phyloP scores from a whole-genome alignment of 2,797 vertebrate species.

The Hydrocynus forskahlii region DNA sequence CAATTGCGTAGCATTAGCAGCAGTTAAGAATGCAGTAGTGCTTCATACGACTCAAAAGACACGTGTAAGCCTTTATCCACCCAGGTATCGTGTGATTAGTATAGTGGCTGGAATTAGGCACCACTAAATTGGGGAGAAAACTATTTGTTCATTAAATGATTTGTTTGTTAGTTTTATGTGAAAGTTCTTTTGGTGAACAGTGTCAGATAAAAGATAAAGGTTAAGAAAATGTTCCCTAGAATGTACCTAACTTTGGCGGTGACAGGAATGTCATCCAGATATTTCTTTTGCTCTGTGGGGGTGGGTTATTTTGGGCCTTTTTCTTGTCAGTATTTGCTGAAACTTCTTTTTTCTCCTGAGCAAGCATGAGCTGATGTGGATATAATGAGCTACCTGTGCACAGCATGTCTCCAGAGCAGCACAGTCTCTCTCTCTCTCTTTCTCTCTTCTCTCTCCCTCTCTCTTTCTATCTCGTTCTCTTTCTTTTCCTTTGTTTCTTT shows the following conservation, averaged over 20 bases:
- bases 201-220: background rate
- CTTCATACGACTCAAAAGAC: too few species aligned
- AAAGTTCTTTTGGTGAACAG: background rate
- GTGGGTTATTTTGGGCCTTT: background rate
- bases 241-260: background rate
- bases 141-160: background rate
- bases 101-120: too few species aligned
- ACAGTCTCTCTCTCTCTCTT: background rate
- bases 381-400: slow-evolving; percentile 15
- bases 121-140: too few species aligned
- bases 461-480: slow-evolving; percentile 19
- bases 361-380: background rate
- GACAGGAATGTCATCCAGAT: background rate
- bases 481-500: too few species aligned
- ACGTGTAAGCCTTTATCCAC: too few species aligned
- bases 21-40: too few species aligned
- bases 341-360: slow-evolving; percentile 4
- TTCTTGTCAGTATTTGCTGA: background rate
- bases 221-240: background rate
- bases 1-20: too few species aligned
- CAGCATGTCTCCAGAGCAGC: background rate
- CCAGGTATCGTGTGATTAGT: too few species aligned
- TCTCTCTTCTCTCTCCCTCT: slow-evolving; percentile 3
- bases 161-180: background rate
- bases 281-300: background rate